Percentiles rank a stretch among this genome's conserved stretches.
These are phyloP conservation scores for Zosterops japonicus DNA, from an alignment of 2,113 vertebrate species.

Conservation along the genomic window DNA sequence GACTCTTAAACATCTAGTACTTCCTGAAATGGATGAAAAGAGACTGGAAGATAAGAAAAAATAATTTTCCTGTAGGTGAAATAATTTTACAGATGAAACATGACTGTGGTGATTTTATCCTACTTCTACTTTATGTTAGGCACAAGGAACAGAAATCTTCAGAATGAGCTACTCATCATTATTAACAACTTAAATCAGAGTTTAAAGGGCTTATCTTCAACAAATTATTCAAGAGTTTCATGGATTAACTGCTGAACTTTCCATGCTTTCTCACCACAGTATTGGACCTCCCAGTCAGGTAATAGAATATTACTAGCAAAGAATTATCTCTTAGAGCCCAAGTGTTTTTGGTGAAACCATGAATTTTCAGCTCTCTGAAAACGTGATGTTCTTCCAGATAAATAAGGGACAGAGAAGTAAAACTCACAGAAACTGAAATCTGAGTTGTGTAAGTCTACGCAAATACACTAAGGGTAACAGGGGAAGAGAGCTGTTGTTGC, in stretches of 20 bases:
- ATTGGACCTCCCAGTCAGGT: neutral
- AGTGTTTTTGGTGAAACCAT: neutral
- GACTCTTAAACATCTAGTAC: neutral
- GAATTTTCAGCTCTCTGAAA: neutral
- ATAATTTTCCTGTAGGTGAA: neutral
- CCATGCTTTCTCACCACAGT: neutral
- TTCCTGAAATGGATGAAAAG: neutral
- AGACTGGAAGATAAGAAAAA: neutral
- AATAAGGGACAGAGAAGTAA: neutral
- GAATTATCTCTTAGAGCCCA: neutral
- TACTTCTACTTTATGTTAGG: neutral
- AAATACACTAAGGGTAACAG: neutral
- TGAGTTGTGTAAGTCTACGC: neutral
- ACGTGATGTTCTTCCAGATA: neutral
- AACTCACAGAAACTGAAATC: neutral
- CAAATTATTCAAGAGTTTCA: conserved; percentile 46
- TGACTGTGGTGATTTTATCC: neutral
- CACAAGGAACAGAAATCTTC: neutral
- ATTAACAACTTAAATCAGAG: neutral
- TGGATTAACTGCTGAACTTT: conserved; percentile 18
- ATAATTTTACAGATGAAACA: neutral
- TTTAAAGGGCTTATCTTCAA: neutral
- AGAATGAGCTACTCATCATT: neutral
- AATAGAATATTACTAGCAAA: neutral
- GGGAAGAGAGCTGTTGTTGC: neutral